Percentiles rank a stretch among this genome's conserved stretches.
Conservation (phyloP, 1,140 invertebrate genomes). For the Brachionus calyciflorus region DNA sequence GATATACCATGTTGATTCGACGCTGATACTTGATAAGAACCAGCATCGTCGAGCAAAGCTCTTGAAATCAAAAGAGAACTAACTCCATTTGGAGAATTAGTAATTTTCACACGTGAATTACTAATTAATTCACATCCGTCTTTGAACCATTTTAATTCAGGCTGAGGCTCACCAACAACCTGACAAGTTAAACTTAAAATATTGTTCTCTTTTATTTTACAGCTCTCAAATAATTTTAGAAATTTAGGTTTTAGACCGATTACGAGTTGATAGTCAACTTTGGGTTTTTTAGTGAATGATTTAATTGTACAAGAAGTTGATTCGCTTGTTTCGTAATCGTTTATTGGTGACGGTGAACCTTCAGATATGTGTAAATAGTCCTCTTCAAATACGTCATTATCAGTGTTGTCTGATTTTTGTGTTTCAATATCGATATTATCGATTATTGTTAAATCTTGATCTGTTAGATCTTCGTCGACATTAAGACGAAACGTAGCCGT, state of each 20-base stretch:
- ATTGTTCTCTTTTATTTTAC: slow-evolving; percentile 18
- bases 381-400: slow-evolving; percentile 39
- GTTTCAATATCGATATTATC: slow-evolving; percentile 32
- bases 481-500: not conserved
- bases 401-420: slow-evolving; percentile 39
- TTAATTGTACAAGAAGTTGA: not conserved
- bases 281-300: not conserved
- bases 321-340: not conserved
- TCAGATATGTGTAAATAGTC: slow-evolving; percentile 44
- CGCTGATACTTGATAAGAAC: slow-evolving; percentile 36
- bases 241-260: slow-evolving; percentile 29
- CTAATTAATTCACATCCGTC: not conserved
- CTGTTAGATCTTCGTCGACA: slow-evolving; percentile 33
- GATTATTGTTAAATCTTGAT: slow-evolving; percentile 44
- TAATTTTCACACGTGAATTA: not conserved
- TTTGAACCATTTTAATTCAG: slow-evolving; percentile 46
- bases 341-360: not conserved
- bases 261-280: not conserved
- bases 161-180: slow-evolving; percentile 33
- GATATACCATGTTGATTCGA: slow-evolving; percentile 27
- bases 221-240: slow-evolving; percentile 31
- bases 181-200: slow-evolving; percentile 18
- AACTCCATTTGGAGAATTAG: slow-evolving; percentile 13
- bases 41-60: not conserved
- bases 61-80: not conserved